phyloP scores from a whole-genome alignment of 2,113 vertebrate genomes.

The Nesogale talazaci region DNA sequence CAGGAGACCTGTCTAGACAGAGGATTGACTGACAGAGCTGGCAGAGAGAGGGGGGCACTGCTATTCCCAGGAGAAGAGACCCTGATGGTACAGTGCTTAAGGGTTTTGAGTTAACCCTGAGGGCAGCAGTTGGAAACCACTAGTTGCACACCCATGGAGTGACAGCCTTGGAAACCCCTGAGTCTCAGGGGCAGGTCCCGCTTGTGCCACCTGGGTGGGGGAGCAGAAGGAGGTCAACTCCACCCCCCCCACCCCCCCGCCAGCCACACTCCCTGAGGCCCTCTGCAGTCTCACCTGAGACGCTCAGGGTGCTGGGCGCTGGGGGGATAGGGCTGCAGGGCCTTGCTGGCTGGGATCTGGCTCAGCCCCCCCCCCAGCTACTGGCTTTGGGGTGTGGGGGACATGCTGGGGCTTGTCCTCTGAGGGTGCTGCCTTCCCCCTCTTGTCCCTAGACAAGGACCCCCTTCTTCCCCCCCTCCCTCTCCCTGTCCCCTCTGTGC shows the following conservation, averaged over 20 bases:
- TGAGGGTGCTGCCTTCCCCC: not conserved
- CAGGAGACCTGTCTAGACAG: not conserved
- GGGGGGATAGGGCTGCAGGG: not conserved
- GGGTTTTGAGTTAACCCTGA: no score
- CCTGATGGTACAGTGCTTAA: no score
- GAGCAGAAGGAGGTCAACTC: not conserved
- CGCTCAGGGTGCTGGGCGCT: not conserved
- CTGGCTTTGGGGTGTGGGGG: not conserved
- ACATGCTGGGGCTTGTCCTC: not conserved
- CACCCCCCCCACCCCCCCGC: not conserved
- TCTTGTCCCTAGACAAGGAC: not conserved
- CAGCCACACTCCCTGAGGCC: not conserved
- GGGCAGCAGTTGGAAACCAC: no score
- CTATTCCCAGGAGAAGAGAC: no score
- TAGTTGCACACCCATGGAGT: no score
- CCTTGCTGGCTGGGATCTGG: no score
- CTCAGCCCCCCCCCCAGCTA: not conserved
- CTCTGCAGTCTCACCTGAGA: not conserved
- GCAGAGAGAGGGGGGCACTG: accelerated
- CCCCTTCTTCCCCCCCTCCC: not conserved
- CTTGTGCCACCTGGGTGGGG: no score
- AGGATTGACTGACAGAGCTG: not conserved
- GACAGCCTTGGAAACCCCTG: not conserved
- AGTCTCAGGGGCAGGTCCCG: no score
- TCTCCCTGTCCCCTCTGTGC: not conserved